These are phyloP conservation scores for Anodontia alba DNA, from an alignment of 2,888 invertebrate species.

Conservation along the genomic window DNA sequence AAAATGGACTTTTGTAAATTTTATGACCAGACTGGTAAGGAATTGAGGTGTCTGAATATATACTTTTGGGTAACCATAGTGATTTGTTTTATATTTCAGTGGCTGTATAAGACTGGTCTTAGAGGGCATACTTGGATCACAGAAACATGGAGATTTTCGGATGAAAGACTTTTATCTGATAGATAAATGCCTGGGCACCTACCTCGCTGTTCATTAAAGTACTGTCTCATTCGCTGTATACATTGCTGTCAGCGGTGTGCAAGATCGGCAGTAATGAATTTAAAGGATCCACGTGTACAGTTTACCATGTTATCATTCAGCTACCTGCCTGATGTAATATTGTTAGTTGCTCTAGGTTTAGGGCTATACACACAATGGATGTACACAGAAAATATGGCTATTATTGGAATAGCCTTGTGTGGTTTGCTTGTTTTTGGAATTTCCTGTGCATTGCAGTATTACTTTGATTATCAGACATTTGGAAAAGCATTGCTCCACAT, in stretches of 20 bases:
- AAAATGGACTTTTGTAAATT: no score
- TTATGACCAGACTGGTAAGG: no score
- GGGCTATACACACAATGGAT: constrained; percentile 82
- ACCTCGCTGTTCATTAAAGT: background rate
- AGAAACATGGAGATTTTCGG: background rate
- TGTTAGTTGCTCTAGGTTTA: constrained; percentile 78
- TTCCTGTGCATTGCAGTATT: constrained; percentile 79
- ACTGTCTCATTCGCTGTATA: constrained; percentile 16
- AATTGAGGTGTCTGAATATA: no score
- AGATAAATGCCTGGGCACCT: background rate
- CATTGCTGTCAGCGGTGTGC: background rate
- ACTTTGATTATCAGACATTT: constrained; percentile 75
- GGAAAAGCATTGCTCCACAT: constrained; percentile 78
- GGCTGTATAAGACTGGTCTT: no score
- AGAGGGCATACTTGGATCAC: no score
- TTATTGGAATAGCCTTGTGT: constrained; percentile 76
- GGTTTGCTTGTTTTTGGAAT: constrained; percentile 80
- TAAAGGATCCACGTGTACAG: constrained; percentile 51
- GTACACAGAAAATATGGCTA: constrained; percentile 67
- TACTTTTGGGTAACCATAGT: no score
- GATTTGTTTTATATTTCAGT: no score
- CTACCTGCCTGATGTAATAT: constrained; percentile 76
- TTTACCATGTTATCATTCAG: constrained; percentile 66
- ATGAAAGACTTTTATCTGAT: background rate
- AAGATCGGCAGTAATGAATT: constrained; percentile 48